Conservation (phyloP, 2,888 invertebrate species). For the Drosophila koepferae region DNA sequence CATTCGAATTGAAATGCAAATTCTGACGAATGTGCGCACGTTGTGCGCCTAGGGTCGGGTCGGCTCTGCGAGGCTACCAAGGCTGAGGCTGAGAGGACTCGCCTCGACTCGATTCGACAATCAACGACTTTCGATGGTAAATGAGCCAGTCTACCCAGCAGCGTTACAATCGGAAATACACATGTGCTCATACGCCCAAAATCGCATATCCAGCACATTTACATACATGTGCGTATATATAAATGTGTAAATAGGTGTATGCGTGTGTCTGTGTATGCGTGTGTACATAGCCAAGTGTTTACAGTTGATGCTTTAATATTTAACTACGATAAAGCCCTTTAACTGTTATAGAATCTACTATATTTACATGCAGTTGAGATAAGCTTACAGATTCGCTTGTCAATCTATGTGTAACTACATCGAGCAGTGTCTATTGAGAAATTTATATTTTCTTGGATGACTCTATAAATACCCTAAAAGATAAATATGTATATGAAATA, state of each 20-base stretch:
- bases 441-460: background rate
- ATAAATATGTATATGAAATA: too few relatives aligned
- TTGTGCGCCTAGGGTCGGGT: conserved; percentile 60
- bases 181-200: conserved; percentile 49
- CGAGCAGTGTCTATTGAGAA: background rate
- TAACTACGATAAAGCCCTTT: background rate
- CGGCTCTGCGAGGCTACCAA: conserved; percentile 6
- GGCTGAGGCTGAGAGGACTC: conserved; percentile 13
- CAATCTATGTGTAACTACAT: background rate
- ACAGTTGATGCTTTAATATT: conserved; percentile 2
- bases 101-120: conserved; percentile 18
- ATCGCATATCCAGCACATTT: conserved; percentile 27
- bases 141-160: conserved; percentile 67
- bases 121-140: conserved; percentile 65
- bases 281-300: conserved; percentile 4
- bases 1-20: conserved; percentile 83
- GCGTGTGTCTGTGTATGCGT: background rate
- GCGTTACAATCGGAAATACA: conserved; percentile 55
- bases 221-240: conserved; percentile 12
- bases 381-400: background rate
- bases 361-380: background rate
- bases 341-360: background rate
- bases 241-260: conserved; percentile 13
- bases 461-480: background rate
- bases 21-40: conserved; percentile 81